Base-by-base conservation (phyloP, 2,797 vertebrate genomes). In the Sarcoramphus papa region DNA sequence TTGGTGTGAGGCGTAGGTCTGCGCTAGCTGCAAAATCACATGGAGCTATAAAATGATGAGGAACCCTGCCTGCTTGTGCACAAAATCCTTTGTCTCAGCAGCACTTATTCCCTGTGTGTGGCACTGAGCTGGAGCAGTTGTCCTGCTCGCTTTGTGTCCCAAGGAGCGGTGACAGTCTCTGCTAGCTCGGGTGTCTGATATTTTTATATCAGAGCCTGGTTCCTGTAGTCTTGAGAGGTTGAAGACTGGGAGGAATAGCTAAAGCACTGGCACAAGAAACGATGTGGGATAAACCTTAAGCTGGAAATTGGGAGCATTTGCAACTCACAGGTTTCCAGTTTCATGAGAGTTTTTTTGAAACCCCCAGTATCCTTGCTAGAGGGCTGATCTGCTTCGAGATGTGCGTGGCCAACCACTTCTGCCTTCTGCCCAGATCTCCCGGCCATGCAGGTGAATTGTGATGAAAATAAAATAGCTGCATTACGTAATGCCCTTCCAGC, bases 51-150 rank as follows among this genome's bases (percentile, higher is more conserved):
- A 50, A 57, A n/a, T 7, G 5, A 3, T 22, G 37, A 82, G 64
- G 54, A 69, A 8, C 33, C 25, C 41, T 79, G 22, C 23, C 41
- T 54, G 54, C n/a, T 73, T 27, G 11, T 54, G 81, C 41, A 37
- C 24, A 10, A 11, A 14, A 10, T 30, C 48, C 48, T 73, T 72
- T 62, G 35, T 54, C 41, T 67, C 33, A 59, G 51, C 35, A 70
- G 40, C n/a, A 17, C 7, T 64, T 73, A 5, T 0, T 60, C 22
- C 24, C 21, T 1, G 0, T 53, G 69, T 23, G 27, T 47, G 62
- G 41, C 45, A 12, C 15, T 37, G 47, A 35, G 54, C 67, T 82
- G 70, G n/a, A 51, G 31, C 35, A 27, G 47, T 27, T 1, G 3
- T 69, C 41, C 51, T 54, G 64, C 59, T 84, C 4, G 1, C 43